Conservation (phyloP, 2,797 vertebrate species). For the Astyanax mexicanus region DNA sequence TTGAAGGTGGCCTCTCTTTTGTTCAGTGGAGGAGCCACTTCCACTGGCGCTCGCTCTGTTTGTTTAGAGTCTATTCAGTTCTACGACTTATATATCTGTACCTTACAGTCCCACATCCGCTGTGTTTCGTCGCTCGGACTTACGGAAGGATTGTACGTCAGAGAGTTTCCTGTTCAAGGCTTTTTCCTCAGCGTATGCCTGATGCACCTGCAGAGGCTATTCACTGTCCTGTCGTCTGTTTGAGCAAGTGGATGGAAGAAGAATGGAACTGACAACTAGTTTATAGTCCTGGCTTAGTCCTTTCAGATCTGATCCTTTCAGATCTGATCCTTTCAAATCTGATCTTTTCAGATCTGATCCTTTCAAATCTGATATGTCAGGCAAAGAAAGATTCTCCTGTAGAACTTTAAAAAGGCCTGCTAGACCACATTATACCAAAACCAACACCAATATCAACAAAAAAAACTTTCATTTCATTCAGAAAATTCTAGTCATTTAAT, state of each 20-base stretch:
- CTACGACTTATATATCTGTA: not conserved
- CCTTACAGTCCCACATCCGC: conserved; percentile 28
- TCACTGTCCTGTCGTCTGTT: conserved; percentile 28
- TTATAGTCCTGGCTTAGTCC: not conserved
- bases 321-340: no score
- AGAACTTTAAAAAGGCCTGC: no score
- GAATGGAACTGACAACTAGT: conserved; percentile 21
- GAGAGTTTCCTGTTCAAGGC: conserved; percentile 42
- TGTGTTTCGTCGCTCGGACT: conserved; percentile 22
- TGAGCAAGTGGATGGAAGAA: conserved; percentile 33
- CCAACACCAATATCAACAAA: no score
- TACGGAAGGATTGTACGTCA: no score
- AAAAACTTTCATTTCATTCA: no score
- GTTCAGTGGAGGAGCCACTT: conserved; percentile 17
- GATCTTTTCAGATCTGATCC: no score
- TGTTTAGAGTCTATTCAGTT: conserved; percentile 39
- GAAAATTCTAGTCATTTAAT: no score
- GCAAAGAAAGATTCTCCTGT: no score
- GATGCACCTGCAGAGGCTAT: conserved; percentile 52
- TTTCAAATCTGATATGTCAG: no score
- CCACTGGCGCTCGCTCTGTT: conserved; percentile 38
- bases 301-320: conserved; percentile 11
- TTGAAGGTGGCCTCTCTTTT: conserved; percentile 27
- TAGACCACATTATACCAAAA: no score
- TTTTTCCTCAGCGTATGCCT: conserved; percentile 36